Percentiles rank a stretch among this genome's conserved stretches.
These are phyloP conservation scores for Heliconius cydno DNA, from an alignment of 2,888 invertebrate genomes.

Conservation along the genomic window DNA sequence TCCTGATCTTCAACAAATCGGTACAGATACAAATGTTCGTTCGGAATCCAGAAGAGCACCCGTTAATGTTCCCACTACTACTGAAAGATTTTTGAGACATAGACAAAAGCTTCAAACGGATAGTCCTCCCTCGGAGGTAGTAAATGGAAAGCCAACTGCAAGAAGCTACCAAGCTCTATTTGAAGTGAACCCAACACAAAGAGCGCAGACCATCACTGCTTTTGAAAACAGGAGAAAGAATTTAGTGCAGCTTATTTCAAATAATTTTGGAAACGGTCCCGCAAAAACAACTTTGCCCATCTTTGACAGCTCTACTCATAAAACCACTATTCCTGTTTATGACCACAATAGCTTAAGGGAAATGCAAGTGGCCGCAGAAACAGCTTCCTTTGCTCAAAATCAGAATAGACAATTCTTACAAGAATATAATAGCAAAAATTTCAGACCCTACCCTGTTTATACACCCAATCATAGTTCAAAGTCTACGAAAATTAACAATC, in stretches of 20 bases:
- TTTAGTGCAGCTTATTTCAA: slow-evolving; percentile 73
- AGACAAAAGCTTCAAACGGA: slow-evolving; percentile 68
- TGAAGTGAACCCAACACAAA: slow-evolving; percentile 68
- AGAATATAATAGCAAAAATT: slow-evolving; percentile 71
- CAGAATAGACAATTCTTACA: slow-evolving; percentile 76
- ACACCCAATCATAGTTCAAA: slow-evolving; percentile 66
- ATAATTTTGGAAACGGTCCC: slow-evolving; percentile 66
- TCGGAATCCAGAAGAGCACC: slow-evolving; percentile 69
- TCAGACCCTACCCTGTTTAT: slow-evolving; percentile 75
- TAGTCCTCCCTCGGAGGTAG: slow-evolving; percentile 51
- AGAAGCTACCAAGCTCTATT: slow-evolving; percentile 71
- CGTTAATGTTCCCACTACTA: slow-evolving; percentile 68
- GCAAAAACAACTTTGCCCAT: slow-evolving; percentile 65
- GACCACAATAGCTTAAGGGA: slow-evolving; percentile 81
- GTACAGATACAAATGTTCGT: slow-evolving; percentile 62
- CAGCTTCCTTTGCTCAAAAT: slow-evolving; percentile 87
- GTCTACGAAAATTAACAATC: slow-evolving; percentile 64
- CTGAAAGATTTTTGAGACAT: slow-evolving; percentile 68
- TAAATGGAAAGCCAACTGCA: slow-evolving; percentile 62
- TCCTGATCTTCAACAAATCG: slow-evolving; percentile 69
- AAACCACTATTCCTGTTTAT: slow-evolving; percentile 66
- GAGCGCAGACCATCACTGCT: slow-evolving; percentile 65
- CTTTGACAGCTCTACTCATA: slow-evolving; percentile 68
- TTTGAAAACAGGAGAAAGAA: slow-evolving; percentile 73
- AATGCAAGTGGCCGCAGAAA: slow-evolving; percentile 89